phyloP scores from a whole-genome alignment of 1,140 invertebrate species.

The Neodiprion pinetum region DNA sequence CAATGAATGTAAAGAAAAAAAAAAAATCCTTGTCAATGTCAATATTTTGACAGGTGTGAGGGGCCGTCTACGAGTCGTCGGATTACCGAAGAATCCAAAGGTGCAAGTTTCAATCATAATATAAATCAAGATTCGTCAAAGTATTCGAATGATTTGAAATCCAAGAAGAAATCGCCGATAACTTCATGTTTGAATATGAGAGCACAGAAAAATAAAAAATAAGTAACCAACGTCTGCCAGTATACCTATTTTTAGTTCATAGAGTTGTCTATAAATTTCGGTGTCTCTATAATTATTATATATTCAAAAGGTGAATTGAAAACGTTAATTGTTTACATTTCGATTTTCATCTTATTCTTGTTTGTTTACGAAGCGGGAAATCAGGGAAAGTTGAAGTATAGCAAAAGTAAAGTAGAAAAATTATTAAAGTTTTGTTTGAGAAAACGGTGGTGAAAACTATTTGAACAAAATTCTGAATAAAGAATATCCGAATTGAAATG shows the following conservation, averaged over 20 bases:
- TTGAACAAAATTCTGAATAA: not conserved
- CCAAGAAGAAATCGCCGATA: not conserved
- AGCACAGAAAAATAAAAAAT: constrained; percentile 3
- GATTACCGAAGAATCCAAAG: constrained; percentile 47
- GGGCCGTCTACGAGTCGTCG: constrained; percentile 59
- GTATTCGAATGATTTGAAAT: constrained; percentile 1
- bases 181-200: not conserved
- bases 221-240: not conserved
- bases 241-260: not conserved
- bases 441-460: not conserved
- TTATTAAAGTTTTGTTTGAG: not conserved
- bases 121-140: constrained; percentile 1
- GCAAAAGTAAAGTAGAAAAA: not conserved
- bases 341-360: not conserved
- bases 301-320: not conserved
- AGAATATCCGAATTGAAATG: not conserved
- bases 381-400: not conserved
- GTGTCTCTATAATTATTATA: not conserved
- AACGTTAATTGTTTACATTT: not conserved
- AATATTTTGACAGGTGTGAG: constrained; percentile 48
- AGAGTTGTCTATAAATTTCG: not conserved
- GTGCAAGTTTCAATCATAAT: constrained; percentile 18
- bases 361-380: not conserved
- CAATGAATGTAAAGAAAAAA: constrained; percentile 18
- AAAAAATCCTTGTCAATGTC: constrained; percentile 4